Percentiles rank a stretch among this genome's conserved stretches.
Evolutionary conservation across 2,113 vertebrate species (phyloP).

Genomic region (Laterallus jamaicensis): DNA sequence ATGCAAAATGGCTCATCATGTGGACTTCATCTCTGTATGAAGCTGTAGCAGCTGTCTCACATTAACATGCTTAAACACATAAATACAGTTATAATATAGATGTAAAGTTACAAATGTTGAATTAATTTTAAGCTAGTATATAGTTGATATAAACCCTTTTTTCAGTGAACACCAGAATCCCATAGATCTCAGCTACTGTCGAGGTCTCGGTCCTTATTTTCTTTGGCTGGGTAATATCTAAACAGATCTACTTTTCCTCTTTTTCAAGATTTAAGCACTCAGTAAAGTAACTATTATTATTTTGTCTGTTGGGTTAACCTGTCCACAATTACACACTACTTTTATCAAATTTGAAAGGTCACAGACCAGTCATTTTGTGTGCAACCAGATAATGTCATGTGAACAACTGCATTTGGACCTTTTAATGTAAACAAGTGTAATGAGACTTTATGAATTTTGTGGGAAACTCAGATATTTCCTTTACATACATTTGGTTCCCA

Average conservation of each 20-base stretch:
- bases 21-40: background rate
- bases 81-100: background rate
- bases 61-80: slow-evolving; percentile 29
- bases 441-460: slow-evolving; percentile 39
- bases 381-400: slow-evolving; percentile 13
- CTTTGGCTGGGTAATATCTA: background rate
- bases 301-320: slow-evolving; percentile 24
- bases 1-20: background rate
- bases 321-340: background rate
- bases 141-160: background rate
- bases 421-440: slow-evolving; percentile 50
- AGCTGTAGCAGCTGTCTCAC: slow-evolving; percentile 31
- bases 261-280: slow-evolving; percentile 23
- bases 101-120: background rate
- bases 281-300: slow-evolving; percentile 44
- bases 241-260: slow-evolving; percentile 19
- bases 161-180: background rate
- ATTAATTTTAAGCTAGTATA: slow-evolving; percentile 29
- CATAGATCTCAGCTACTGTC: slow-evolving; percentile 21
- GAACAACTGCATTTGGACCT: slow-evolving; percentile 45
- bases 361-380: slow-evolving; percentile 23
- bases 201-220: background rate
- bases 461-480: slow-evolving; percentile 42
- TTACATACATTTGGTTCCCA: background rate
- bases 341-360: slow-evolving; percentile 24